phyloP scores from a whole-genome alignment of 23 tunicate species.

The Phallusia fumigata region DNA sequence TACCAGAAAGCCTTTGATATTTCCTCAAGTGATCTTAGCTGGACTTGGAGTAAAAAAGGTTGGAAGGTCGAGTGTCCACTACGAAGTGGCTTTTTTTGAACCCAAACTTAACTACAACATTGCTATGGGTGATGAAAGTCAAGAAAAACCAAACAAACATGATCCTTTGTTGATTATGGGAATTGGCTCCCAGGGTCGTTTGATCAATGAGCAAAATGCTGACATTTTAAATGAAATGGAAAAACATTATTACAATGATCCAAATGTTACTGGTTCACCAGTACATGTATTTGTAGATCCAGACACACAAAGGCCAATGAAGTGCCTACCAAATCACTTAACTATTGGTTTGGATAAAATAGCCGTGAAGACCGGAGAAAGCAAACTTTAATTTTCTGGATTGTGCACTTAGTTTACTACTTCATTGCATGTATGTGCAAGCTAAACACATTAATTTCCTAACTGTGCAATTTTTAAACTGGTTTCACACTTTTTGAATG shows the following conservation, averaged over 20 bases:
- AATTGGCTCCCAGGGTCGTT: conserved; percentile 33
- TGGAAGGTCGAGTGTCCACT: conserved; percentile 54
- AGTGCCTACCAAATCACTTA: conserved; percentile 16
- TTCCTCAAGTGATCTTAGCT: conserved; percentile 48
- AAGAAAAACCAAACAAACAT: background rate
- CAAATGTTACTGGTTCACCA: conserved; percentile 18
- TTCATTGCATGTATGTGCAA: too few relatives aligned
- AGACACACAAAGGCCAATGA: conserved; percentile 10
- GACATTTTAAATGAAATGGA: conserved; percentile 4
- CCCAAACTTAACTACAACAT: conserved; percentile 32
- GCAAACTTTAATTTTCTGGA: too few relatives aligned
- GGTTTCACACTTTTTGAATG: too few relatives aligned
- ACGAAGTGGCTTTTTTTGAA: conserved; percentile 31
- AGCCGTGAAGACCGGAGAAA: too few relatives aligned
- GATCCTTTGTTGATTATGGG: conserved; percentile 38
- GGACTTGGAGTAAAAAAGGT: conserved; percentile 35
- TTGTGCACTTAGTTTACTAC: too few relatives aligned
- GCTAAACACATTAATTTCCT: too few relatives aligned
- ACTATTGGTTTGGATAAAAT: background rate
- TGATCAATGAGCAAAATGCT: background rate
- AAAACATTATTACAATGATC: conserved; percentile 14
- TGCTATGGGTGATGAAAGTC: background rate
- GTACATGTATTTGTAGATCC: conserved; percentile 64
- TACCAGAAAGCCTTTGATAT: conserved; percentile 16
- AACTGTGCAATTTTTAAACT: too few relatives aligned